Evolutionary conservation across 2,888 invertebrate genomes (phyloP).

Genomic region (Lycaena phlaeas): DNA sequence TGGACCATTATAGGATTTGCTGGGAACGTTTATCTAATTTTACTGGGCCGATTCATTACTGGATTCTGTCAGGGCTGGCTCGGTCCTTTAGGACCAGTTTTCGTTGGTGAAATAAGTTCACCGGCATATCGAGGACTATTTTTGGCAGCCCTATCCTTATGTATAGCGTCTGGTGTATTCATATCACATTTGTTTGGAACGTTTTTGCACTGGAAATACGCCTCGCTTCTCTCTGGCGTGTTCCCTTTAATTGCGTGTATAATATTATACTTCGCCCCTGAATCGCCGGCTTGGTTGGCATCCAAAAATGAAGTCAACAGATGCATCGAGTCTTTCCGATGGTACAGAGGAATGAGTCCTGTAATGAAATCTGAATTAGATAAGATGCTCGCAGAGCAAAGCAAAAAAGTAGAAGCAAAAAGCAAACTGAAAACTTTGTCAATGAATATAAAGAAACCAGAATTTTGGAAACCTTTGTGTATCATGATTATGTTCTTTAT

Average conservation of each 20-base stretch:
- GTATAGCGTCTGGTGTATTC: slow-evolving; percentile 76
- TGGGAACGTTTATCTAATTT: slow-evolving; percentile 49
- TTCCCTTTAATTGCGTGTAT: slow-evolving; percentile 67
- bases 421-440: slow-evolving; percentile 45
- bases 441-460: slow-evolving; percentile 59
- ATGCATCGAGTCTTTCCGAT: slow-evolving; percentile 73
- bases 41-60: slow-evolving; percentile 71
- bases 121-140: slow-evolving; percentile 76
- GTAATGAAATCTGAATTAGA: slow-evolving; percentile 64
- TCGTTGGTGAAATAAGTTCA: slow-evolving; percentile 73
- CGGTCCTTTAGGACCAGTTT: slow-evolving; percentile 71
- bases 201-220: slow-evolving; percentile 72
- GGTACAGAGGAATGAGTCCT: slow-evolving; percentile 71
- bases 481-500: slow-evolving; percentile 77
- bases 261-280: slow-evolving; percentile 73
- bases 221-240: slow-evolving; percentile 69
- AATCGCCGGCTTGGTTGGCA: slow-evolving; percentile 80
- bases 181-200: slow-evolving; percentile 78
- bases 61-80: slow-evolving; percentile 74
- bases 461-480: slow-evolving; percentile 74
- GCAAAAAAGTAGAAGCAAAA: slow-evolving; percentile 36
- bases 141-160: slow-evolving; percentile 74
- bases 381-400: slow-evolving; percentile 55
- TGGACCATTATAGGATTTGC: slow-evolving; percentile 75
- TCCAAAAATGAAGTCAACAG: slow-evolving; percentile 71